Evolutionary conservation across 1,140 invertebrate species (phyloP).

Genomic region (Myzus persicae): DNA sequence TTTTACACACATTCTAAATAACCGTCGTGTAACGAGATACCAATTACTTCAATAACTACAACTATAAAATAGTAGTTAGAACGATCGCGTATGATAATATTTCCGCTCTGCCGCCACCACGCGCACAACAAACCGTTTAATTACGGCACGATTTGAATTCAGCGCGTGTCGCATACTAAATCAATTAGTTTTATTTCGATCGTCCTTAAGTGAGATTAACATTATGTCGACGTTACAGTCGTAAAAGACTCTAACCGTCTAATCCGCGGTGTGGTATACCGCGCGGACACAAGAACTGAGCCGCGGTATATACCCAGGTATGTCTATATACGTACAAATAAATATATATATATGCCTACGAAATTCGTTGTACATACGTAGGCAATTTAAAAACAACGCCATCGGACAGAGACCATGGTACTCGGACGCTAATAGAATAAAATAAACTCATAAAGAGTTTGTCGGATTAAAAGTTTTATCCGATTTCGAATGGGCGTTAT

Average conservation of each 20-base stretch:
- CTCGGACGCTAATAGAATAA: neutral
- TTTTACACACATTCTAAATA: neutral
- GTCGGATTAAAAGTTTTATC: neutral
- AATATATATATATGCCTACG: neutral
- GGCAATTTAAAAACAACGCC: slow-evolving; percentile 6
- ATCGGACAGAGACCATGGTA: neutral
- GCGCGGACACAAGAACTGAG: neutral
- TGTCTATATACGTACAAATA: no score
- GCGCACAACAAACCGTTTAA: no score
- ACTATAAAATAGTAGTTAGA: neutral
- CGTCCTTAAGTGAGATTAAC: neutral
- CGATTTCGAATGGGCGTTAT: neutral
- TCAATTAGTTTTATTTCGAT: neutral
- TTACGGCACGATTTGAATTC: neutral
- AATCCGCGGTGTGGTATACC: neutral
- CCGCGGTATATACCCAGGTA: no score
- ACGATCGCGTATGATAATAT: no score
- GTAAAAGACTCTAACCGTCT: neutral
- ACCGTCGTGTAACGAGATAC: neutral
- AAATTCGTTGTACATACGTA: neutral
- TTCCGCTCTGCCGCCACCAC: no score
- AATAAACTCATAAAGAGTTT: neutral
- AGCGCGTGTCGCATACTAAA: neutral
- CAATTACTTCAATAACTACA: neutral
- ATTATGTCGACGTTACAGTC: neutral